Conservation (phyloP, 2,113 vertebrate genomes). For the Xiphophorus hellerii region DNA sequence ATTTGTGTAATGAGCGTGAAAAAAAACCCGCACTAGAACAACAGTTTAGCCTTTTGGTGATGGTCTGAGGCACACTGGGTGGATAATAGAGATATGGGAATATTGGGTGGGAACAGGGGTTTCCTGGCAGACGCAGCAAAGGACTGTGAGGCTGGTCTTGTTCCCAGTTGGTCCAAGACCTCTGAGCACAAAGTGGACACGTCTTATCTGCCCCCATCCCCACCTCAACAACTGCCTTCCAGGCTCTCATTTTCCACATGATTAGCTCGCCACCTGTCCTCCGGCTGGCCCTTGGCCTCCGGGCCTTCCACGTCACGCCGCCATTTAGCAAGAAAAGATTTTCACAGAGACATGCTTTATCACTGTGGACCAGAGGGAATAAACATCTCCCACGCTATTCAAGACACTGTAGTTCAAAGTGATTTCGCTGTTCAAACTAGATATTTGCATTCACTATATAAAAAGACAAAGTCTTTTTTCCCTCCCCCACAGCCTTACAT, state of each 20-base stretch:
- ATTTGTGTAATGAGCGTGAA: conserved; percentile 34
- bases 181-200: conserved; percentile 69
- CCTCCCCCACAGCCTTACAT: no score
- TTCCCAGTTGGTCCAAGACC: conserved; percentile 73
- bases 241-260: conserved; percentile 84
- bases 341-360: conserved; percentile 55
- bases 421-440: not conserved
- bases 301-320: conserved; percentile 51
- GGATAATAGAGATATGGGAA: conserved; percentile 52
- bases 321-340: conserved; percentile 73
- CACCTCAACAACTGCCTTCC: conserved; percentile 66
- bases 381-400: not conserved
- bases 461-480: no score
- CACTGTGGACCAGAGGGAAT: conserved; percentile 20
- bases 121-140: conserved; percentile 44
- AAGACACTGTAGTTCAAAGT: not conserved
- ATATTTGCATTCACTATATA: not conserved
- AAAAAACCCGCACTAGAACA: conserved; percentile 16
- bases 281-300: conserved; percentile 74
- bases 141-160: conserved; percentile 49
- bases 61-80: conserved; percentile 4
- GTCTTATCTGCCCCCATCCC: conserved; percentile 60
- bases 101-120: conserved; percentile 17
- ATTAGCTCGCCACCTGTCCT: conserved; percentile 83
- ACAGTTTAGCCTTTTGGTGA: conserved; percentile 29